Conservation (phyloP, 2,797 vertebrate genomes). For the Halcyon badia region DNA sequence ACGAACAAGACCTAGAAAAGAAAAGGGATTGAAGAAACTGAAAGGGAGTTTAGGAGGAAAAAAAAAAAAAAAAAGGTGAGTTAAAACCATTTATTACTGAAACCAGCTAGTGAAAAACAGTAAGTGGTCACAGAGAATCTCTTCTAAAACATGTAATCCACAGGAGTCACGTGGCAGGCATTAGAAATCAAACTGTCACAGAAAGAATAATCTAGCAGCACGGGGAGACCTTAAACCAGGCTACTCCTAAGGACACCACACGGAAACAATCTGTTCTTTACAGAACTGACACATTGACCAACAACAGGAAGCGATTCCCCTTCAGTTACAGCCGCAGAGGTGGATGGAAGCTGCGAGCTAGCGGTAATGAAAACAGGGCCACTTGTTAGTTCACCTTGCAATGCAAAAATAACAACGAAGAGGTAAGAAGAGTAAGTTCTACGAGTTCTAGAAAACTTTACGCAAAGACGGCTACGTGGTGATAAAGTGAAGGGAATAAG, state of each 20-base stretch:
- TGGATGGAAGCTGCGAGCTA: not conserved
- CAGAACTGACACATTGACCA: not conserved
- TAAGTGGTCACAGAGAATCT: not conserved
- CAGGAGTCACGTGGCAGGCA: not conserved
- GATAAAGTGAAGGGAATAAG: not conserved
- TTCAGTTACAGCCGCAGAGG: not conserved
- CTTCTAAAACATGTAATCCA: not conserved
- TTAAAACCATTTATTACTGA: not conserved
- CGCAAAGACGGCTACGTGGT: not conserved
- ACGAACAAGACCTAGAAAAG: slow-evolving; percentile 36
- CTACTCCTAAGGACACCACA: not conserved
- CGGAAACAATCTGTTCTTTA: not conserved
- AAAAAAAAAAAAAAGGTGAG: not conserved
- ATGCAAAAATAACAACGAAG: not conserved
- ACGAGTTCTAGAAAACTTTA: not conserved
- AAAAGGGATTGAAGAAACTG: not conserved
- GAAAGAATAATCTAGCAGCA: not conserved
- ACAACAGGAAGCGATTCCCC: not conserved
- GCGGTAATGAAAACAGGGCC: not conserved
- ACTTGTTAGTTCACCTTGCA: not conserved
- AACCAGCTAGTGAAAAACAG: not conserved
- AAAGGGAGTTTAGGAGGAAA: slow-evolving; percentile 34
- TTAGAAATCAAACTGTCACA: slow-evolving; percentile 8
- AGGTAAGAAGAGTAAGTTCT: not conserved
- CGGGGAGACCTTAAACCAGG: not conserved